Conservation (phyloP, 1,140 invertebrate species). For the Leguminivora glycinivorella region DNA sequence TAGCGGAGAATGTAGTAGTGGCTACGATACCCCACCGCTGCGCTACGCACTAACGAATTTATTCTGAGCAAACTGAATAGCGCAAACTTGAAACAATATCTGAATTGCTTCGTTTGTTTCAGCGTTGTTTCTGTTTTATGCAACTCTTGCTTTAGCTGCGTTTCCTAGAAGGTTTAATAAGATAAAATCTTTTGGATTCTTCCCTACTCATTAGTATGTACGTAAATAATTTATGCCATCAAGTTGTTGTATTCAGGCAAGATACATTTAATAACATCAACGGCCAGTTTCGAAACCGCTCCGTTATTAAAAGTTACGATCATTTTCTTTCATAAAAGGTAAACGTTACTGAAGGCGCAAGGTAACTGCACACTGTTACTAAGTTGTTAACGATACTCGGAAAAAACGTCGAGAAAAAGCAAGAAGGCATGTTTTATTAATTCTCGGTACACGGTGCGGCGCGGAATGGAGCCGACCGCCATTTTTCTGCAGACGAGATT, state of each 20-base stretch:
- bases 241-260: conserved; percentile 1
- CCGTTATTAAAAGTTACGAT: conserved; percentile 50
- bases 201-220: not conserved
- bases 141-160: not conserved
- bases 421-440: conserved; percentile 74
- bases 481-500: conserved; percentile 79
- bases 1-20: conserved; percentile 19
- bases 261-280: conserved; percentile 8
- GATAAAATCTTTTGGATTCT: not conserved
- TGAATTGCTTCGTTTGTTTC: conserved; percentile 17
- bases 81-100: conserved; percentile 17
- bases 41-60: conserved; percentile 17
- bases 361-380: conserved; percentile 56
- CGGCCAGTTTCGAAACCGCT: conserved; percentile 30
- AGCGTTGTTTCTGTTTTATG: conserved; percentile 17
- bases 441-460: conserved; percentile 68
- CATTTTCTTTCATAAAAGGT: conserved; percentile 46
- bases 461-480: conserved; percentile 75
- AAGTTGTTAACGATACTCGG: conserved; percentile 62
- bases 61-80: conserved; percentile 4
- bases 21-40: conserved; percentile 12
- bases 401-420: conserved; percentile 65
- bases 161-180: not conserved
- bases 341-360: conserved; percentile 38
- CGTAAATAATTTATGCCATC: not conserved